phyloP scores from a whole-genome alignment of 2,113 vertebrate genomes.

The Nestor notabilis region DNA sequence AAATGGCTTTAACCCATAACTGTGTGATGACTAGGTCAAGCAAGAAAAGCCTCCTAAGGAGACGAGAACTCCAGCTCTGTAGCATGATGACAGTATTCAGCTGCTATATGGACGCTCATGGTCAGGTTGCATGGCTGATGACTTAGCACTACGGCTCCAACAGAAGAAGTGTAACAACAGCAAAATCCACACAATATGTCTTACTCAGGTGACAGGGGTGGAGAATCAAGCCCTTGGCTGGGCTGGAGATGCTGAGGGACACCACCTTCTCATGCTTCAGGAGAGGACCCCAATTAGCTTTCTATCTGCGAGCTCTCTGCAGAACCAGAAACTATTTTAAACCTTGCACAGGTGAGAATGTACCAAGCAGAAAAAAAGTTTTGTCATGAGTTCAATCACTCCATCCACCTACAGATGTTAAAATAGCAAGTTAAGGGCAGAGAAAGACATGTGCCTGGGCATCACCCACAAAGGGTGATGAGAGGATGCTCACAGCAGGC shows the following conservation, averaged over 20 bases:
- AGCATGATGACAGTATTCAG: background rate
- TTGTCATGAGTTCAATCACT: background rate
- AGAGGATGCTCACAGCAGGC: background rate
- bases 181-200: background rate
- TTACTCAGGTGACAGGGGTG: background rate
- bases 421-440: background rate
- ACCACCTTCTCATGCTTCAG: background rate
- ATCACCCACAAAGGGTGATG: fast-evolving
- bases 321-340: background rate
- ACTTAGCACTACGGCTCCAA: background rate
- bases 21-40: background rate
- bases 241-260: background rate
- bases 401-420: background rate
- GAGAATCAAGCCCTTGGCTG: background rate
- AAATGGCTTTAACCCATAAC: background rate
- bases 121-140: background rate
- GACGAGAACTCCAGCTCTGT: background rate
- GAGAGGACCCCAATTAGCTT: background rate
- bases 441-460: fast-evolving
- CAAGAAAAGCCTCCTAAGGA: background rate
- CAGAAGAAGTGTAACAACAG: background rate
- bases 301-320: background rate
- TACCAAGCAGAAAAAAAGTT: background rate
- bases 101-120: background rate
- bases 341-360: background rate